Evolutionary conservation across 2,888 invertebrate species (phyloP).

Genomic region (Galeruca laticollis): DNA sequence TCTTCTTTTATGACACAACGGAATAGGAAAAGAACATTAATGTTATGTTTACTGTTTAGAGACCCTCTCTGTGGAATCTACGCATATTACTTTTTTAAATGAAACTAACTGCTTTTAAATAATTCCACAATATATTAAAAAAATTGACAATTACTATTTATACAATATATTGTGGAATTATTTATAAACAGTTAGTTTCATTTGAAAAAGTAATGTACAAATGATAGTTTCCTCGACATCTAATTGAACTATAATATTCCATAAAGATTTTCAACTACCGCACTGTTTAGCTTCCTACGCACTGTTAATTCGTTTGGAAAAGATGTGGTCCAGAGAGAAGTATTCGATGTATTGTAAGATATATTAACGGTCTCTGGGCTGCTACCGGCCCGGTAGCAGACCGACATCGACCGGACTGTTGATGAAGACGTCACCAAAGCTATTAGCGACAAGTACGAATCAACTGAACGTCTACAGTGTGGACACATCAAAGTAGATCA

Average conservation of each 20-base stretch:
- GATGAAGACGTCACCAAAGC: conserved; percentile 46
- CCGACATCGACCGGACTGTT: conserved; percentile 58
- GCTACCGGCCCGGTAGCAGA: conserved; percentile 63
- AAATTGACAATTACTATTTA: too few relatives aligned
- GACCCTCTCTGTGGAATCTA: too few relatives aligned
- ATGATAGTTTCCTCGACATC: too few relatives aligned
- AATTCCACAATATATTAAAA: too few relatives aligned
- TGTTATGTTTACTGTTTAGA: too few relatives aligned
- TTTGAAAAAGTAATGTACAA: too few relatives aligned
- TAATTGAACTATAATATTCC: conserved; percentile 49
- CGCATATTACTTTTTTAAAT: too few relatives aligned
- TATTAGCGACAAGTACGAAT: conserved; percentile 50
- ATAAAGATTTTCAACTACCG: conserved; percentile 1
- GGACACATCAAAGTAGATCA: background rate
- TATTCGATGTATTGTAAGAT: conserved; percentile 60
- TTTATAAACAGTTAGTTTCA: too few relatives aligned
- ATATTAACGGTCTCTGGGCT: conserved; percentile 38
- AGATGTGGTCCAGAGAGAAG: conserved; percentile 49
- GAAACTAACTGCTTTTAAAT: too few relatives aligned
- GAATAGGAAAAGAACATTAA: too few relatives aligned
- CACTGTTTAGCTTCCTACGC: conserved; percentile 7
- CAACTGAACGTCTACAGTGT: conserved; percentile 15
- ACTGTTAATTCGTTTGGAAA: background rate
- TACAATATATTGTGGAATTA: too few relatives aligned
- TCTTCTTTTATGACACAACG: too few relatives aligned